phyloP scores from a whole-genome alignment of 2,113 vertebrate genomes.

The Vimba vimba region DNA sequence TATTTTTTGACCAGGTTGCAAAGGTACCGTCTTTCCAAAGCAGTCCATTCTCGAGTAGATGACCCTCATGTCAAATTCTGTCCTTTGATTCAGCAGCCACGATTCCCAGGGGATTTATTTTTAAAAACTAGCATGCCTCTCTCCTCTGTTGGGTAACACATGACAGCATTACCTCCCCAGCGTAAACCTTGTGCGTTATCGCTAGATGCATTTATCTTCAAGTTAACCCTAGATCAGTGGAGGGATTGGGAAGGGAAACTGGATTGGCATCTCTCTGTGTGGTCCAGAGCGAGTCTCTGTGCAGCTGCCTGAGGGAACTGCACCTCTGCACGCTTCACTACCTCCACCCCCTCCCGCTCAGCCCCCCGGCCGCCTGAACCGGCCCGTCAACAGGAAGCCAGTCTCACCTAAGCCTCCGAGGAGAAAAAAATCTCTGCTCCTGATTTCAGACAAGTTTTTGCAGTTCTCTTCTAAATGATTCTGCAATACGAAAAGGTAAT shows the following conservation, averaged over 20 bases:
- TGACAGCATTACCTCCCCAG: conserved; percentile 32
- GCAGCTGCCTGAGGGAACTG: conserved; percentile 76
- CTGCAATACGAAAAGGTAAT: neutral
- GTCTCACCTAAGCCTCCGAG: conserved; percentile 52
- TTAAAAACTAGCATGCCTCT: conserved; percentile 3
- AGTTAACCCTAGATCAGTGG: conserved; percentile 61
- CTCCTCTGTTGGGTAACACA: conserved; percentile 25
- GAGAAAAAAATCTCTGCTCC: neutral
- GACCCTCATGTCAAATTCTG: neutral
- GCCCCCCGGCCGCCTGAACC: conserved; percentile 60
- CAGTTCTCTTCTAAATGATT: conserved; percentile 3
- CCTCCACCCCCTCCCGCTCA: conserved; percentile 67
- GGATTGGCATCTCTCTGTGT: conserved; percentile 82
- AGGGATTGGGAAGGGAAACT: conserved; percentile 64
- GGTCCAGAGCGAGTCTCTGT: conserved; percentile 77
- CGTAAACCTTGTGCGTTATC: conserved; percentile 40
- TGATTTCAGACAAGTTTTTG: conserved; percentile 42
- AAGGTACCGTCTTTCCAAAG: conserved; percentile 5
- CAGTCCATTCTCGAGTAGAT: conserved; percentile 1
- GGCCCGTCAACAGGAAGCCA: conserved; percentile 80
- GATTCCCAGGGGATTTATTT: neutral
- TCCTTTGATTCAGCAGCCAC: neutral
- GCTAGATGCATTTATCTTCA: conserved; percentile 54
- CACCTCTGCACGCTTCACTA: conserved; percentile 79
- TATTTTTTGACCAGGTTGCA: conserved; percentile 19